phyloP scores from a whole-genome alignment of 1,140 invertebrate species.

The Rhyzopertha dominica region DNA sequence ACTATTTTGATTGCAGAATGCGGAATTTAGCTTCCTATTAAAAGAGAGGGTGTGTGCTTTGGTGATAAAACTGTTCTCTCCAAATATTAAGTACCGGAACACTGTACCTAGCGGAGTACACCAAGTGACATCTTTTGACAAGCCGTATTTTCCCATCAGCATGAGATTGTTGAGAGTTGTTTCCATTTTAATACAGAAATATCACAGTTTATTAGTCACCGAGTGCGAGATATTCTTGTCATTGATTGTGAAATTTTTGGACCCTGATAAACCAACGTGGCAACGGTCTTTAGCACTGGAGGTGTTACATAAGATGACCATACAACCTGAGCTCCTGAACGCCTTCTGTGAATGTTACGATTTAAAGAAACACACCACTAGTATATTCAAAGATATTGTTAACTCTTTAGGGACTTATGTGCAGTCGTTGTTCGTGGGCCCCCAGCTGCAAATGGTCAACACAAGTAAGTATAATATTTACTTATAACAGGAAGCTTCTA shows the following conservation, averaged over 20 bases:
- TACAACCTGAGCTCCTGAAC: constrained; percentile 80
- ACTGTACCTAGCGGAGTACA: constrained; percentile 48
- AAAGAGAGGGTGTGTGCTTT: constrained; percentile 96
- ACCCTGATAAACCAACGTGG: constrained; percentile 94
- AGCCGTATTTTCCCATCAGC: constrained; percentile 95
- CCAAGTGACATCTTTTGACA: constrained; percentile 69
- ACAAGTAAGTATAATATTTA: constrained; percentile 34
- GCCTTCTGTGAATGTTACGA: constrained; percentile 94
- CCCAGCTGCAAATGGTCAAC: constrained; percentile 49
- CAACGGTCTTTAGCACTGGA: constrained; percentile 91
- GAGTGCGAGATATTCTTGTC: constrained; percentile 99
- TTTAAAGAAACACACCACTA: constrained; percentile 86
- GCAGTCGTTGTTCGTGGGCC: constrained; percentile 84
- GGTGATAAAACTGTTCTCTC: constrained; percentile 96
- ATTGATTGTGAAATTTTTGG: constrained; percentile 93
- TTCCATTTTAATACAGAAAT: constrained; percentile 88
- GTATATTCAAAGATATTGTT: constrained; percentile 92
- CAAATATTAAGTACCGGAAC: constrained; percentile 87
- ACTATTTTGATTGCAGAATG: constrained; percentile 63
- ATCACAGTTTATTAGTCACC: constrained; percentile 88
- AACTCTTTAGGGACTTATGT: constrained; percentile 92
- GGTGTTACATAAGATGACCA: constrained; percentile 90
- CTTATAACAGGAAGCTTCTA: no score
- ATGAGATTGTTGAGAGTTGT: constrained; percentile 91
- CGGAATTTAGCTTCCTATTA: constrained; percentile 89